Percentiles rank a stretch among this genome's conserved stretches.
phyloP scores from a whole-genome alignment of 2,888 invertebrate species.

The Brenthis daphne region DNA sequence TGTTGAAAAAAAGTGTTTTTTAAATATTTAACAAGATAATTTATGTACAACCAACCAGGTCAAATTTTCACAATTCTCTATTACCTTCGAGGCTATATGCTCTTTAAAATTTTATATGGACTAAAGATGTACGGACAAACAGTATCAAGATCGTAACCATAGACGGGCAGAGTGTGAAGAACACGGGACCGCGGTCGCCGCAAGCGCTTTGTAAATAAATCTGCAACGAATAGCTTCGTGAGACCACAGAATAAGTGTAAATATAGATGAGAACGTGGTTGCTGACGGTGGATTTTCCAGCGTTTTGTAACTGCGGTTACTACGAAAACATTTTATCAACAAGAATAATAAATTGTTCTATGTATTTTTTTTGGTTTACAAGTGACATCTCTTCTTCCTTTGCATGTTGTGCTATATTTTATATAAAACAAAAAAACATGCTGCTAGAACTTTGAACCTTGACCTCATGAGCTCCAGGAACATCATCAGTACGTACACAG shows the following conservation, averaged over 20 bases:
- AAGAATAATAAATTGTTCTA: no score
- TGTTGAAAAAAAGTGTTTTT: no score
- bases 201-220: slow-evolving; percentile 35
- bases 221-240: slow-evolving; percentile 32
- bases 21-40: not conserved
- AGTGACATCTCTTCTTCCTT: no score
- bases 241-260: slow-evolving; percentile 23
- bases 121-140: slow-evolving; percentile 22
- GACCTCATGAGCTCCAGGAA: no score
- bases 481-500: no score
- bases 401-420: no score
- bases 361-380: no score
- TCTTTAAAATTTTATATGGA: slow-evolving; percentile 6
- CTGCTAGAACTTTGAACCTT: no score
- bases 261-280: not conserved
- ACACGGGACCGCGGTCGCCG: slow-evolving; percentile 38
- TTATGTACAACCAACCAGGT: not conserved
- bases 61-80: not conserved
- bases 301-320: no score
- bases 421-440: no score
- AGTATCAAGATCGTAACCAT: slow-evolving; percentile 41
- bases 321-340: no score
- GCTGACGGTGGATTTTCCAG: no score
- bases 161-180: slow-evolving; percentile 39
- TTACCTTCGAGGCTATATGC: not conserved